phyloP scores from a whole-genome alignment of 2,888 invertebrate genomes.

The Ormyrus thymus region DNA sequence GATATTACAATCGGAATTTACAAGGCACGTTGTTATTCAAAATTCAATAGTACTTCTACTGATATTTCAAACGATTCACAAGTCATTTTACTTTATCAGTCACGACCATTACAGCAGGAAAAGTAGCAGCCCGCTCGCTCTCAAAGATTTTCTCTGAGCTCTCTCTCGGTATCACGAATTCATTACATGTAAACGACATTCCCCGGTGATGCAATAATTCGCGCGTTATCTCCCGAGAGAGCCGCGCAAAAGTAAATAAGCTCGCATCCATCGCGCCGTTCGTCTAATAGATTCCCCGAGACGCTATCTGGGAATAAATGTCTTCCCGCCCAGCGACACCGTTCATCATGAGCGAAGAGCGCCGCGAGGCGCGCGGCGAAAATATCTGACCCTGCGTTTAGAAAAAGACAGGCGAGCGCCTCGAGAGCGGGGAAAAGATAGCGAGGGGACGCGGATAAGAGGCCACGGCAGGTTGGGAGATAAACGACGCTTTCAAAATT shows the following conservation, averaged over 20 bases:
- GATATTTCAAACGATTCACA: too few relatives aligned
- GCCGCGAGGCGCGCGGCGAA: neutral
- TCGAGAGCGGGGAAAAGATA: conserved; percentile 9
- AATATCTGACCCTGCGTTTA: neutral
- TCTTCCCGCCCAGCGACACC: conserved; percentile 64
- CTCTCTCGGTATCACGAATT: too few relatives aligned
- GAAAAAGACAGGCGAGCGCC: conserved; percentile 25
- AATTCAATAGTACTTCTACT: too few relatives aligned
- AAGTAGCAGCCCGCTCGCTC: too few relatives aligned
- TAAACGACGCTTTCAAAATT: neutral
- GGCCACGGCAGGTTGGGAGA: conserved; percentile 12
- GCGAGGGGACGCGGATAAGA: conserved; percentile 1
- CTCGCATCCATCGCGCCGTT: conserved; percentile 60
- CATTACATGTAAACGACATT: neutral
- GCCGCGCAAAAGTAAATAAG: conserved; percentile 65
- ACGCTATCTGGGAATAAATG: conserved; percentile 69
- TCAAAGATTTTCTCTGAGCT: too few relatives aligned
- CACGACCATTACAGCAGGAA: too few relatives aligned
- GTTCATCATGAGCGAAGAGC: conserved; percentile 67
- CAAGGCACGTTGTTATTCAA: too few relatives aligned
- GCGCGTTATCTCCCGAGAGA: conserved; percentile 58
- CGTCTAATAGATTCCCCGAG: conserved; percentile 65
- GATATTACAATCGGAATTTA: too few relatives aligned
- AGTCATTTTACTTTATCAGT: too few relatives aligned
- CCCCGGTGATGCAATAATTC: conserved; percentile 56